Evolutionary conservation across 2,888 invertebrate genomes (phyloP), one percentile per base, ranked within the genome.

Genomic region (Stenoptilia bipunctidactyla): DNA sequence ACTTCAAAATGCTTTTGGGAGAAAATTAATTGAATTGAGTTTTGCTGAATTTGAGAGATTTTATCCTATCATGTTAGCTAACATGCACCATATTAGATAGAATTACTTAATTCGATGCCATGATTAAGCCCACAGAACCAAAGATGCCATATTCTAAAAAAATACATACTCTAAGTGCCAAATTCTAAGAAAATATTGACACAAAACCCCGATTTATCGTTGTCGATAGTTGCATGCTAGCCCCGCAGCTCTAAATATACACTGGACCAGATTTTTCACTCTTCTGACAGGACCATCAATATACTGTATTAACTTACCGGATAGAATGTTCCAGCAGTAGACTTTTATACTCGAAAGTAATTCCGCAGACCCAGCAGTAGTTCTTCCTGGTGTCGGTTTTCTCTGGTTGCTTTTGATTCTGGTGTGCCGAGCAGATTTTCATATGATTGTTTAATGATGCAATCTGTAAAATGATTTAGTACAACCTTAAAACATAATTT

Each of bases 371-470:
- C 15, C 66, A 47, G 46, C 80, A 80, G 43, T 76, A 56, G 50
- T 74, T 73, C 45, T 66, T 68, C 8, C 69, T 57, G 6, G 10
- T n/a, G 0, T 52, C 46, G 1, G 51, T 48, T 34, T 56, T 62
- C 27, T 67, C 67, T 5, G 43, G 40, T 27, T 30, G 1, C 2
- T 2, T 41, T 25, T 25, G 40, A 15, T 37, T 41, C 36, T 54
- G 57, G 41, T 48, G 52, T 6, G 46, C 40, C 1, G 49, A 40
- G 45, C 82, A 82, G 27, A 61, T 64, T 15, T 56, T 54, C 5
- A 50, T 58, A 48, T 83, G 82, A 1, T 80, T 62, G 20, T 55
- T 72, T 55, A 79, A 48, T 1, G 79, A 76, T n/a, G 71, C 72
- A 27, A 76, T 20, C 83, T 82, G 49, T 40, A 36, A 38, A 8